A percentile compares a stretch with the other conserved stretches of the same genome.
Conservation (phyloP, 2,113 vertebrate species). For the Rhinoptilus africanus region DNA sequence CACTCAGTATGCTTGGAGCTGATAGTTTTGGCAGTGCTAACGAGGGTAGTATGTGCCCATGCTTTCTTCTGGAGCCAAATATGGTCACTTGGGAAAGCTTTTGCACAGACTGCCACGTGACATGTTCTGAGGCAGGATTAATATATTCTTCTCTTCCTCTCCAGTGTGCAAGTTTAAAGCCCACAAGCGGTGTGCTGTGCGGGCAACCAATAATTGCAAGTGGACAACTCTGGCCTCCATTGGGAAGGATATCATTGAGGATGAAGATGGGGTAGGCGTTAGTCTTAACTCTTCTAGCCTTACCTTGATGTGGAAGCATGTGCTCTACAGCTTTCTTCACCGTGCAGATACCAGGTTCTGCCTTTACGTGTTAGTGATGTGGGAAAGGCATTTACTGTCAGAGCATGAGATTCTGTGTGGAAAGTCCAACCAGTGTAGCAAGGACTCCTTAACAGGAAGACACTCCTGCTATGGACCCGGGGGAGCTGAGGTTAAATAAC, state of each 20-base stretch:
- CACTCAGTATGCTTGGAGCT: background rate
- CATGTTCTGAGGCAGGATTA: background rate
- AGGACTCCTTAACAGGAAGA: background rate
- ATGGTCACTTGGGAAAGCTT: background rate
- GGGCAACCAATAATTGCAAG: conserved; percentile 96
- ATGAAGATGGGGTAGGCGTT: conserved; percentile 92
- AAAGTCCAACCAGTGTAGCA: background rate
- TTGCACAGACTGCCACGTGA: background rate
- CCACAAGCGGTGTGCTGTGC: conserved; percentile 93
- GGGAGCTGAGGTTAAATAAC: background rate
- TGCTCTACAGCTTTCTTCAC: background rate
- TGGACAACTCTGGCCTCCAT: conserved; percentile 98
- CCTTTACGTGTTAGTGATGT: background rate
- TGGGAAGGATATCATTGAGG: conserved; percentile 95
- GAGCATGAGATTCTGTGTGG: background rate
- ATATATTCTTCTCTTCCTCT: background rate
- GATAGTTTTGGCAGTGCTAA: background rate
- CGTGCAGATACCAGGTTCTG: background rate
- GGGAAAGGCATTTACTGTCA: background rate
- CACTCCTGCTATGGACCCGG: background rate
- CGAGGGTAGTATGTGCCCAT: background rate
- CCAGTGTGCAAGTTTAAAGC: conserved; percentile 98
- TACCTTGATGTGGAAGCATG: background rate
- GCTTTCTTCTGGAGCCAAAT: background rate
- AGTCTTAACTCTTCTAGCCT: background rate